Percentiles rank a stretch among this genome's conserved stretches.
phyloP scores from a whole-genome alignment of 2,888 invertebrate genomes.

The Eucera pruinosa region DNA sequence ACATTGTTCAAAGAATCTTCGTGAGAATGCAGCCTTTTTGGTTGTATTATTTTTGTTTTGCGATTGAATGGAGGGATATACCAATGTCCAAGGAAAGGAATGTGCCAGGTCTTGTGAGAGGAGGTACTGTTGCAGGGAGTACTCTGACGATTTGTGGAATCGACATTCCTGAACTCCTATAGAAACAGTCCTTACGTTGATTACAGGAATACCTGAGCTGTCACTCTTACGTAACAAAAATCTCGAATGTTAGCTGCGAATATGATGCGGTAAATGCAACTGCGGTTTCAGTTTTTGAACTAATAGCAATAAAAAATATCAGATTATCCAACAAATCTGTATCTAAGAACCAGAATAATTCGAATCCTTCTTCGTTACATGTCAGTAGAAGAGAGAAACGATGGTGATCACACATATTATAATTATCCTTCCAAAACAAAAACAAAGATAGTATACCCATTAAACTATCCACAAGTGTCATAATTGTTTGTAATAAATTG shows the following conservation, averaged over 20 bases:
- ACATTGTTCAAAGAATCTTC: neutral
- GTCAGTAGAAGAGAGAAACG: no score
- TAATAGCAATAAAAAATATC: no score
- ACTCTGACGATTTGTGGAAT: slow-evolving; percentile 17
- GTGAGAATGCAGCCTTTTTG: neutral
- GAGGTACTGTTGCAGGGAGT: neutral
- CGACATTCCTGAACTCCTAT: slow-evolving; percentile 21
- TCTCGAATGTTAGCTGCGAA: neutral
- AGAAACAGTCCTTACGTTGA: slow-evolving; percentile 22
- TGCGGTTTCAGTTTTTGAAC: no score
- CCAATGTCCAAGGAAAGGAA: slow-evolving; percentile 1
- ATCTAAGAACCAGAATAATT: no score
- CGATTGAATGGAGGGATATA: neutral
- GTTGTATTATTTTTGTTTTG: neutral
- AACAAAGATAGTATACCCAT: no score
- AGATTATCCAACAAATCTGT: no score
- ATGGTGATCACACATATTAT: no score
- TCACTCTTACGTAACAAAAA: neutral
- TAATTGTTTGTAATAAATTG: no score
- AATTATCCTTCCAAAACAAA: no score
- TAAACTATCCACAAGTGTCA: no score
- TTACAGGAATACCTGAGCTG: slow-evolving; percentile 2
- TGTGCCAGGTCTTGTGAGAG: neutral
- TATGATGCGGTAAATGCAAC: no score
- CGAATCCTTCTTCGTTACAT: no score